These are phyloP conservation scores for Pelecanoides urinatrix DNA, from an alignment of 2,113 vertebrate species.

Conservation along the genomic window DNA sequence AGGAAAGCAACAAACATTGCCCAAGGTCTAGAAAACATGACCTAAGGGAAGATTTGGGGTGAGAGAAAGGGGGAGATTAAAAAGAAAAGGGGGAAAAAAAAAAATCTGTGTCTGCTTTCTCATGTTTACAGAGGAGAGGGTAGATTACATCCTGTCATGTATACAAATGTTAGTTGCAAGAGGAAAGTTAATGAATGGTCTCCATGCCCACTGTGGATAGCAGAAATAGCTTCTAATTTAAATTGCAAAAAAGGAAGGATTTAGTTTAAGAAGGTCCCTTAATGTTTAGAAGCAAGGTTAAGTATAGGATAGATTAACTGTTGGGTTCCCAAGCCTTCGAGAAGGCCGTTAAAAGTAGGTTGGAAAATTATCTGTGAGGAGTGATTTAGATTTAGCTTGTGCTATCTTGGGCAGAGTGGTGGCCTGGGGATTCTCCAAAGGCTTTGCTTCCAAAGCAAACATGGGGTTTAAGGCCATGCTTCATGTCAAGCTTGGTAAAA, in stretches of 20 bases:
- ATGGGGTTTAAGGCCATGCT: background rate
- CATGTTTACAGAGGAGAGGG: background rate
- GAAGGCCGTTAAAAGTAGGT: background rate
- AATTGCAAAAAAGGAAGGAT: background rate
- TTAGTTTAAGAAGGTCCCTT: background rate
- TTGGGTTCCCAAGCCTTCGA: background rate
- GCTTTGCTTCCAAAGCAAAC: background rate
- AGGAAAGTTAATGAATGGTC: background rate
- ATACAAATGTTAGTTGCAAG: background rate
- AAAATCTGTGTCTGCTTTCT: background rate
- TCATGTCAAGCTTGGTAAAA: background rate
- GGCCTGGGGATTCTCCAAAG: background rate
- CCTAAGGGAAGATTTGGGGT: background rate
- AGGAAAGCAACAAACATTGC: background rate
- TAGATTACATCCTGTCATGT: background rate
- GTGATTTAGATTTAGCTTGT: background rate
- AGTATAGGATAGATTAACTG: background rate
- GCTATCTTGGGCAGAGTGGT: background rate
- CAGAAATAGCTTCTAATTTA: constrained; percentile 10
- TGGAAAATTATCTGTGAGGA: background rate
- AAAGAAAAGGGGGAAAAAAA: background rate
- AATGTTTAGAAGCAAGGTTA: background rate
- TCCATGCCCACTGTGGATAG: background rate
- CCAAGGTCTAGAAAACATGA: background rate
- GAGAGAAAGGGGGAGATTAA: background rate